phyloP scores from a whole-genome alignment of 37 sponge, comb jelly and placozoan species.

The Axinella damicornis region DNA sequence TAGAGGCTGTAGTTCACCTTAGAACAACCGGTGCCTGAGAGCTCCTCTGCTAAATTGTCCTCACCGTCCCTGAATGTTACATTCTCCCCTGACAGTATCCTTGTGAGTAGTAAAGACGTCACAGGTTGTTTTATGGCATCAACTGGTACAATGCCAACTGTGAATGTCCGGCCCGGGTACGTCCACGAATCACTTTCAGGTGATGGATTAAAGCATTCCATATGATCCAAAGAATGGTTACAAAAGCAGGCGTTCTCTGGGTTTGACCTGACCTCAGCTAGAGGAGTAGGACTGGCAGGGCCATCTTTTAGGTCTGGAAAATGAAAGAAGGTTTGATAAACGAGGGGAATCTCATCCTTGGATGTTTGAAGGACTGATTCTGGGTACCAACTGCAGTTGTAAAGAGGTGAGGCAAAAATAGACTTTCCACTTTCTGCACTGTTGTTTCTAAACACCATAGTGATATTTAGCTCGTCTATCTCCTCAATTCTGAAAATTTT shows the following conservation, averaged over 20 bases:
- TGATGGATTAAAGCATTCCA: too few species aligned
- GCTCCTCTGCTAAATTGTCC: too few species aligned
- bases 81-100: too few species aligned
- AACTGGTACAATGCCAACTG: not conserved
- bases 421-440: conserved; percentile 31
- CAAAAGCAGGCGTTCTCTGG: not conserved
- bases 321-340: conserved; percentile 1
- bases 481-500: not conserved
- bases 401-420: conserved; percentile 25
- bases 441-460: conserved; percentile 9
- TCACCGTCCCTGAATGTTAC: too few species aligned
- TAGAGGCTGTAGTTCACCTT: not conserved
- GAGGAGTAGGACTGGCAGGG: not conserved
- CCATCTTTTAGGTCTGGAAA: too few species aligned
- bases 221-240: too few species aligned
- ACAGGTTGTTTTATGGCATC: not conserved
- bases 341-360: not conserved
- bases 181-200: too few species aligned
- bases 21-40: not conserved
- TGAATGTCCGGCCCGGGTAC: not conserved
- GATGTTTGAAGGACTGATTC: conserved; percentile 7
- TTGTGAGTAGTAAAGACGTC: not conserved
- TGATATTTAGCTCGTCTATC: not conserved
- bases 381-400: conserved; percentile 1
- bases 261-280: not conserved